Evolutionary conservation across 2,797 vertebrate species (phyloP).

Genomic region (Trematomus bernacchii): DNA sequence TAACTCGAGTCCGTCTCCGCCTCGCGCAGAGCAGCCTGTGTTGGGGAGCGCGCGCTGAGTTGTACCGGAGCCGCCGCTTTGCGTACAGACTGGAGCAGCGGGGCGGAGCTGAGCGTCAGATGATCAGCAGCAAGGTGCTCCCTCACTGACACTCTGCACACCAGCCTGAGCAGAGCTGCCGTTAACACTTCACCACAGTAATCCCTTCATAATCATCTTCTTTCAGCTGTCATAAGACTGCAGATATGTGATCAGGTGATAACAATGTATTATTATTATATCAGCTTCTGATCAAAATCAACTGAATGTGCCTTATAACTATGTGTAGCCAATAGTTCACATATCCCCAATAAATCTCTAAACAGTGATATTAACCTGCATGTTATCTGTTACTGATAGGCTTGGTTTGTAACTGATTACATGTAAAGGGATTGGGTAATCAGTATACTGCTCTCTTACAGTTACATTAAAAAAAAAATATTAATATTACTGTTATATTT

Average conservation of each 20-base stretch:
- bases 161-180: constrained; percentile 31
- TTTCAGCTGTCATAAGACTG: constrained; percentile 3
- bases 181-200: neutral
- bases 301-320: neutral
- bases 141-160: constrained; percentile 39
- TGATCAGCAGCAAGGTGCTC: constrained; percentile 75
- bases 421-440: too few species aligned
- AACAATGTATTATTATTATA: too few species aligned
- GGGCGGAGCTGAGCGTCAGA: constrained; percentile 82
- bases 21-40: constrained; percentile 55
- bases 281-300: neutral
- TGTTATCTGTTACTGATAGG: neutral
- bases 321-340: neutral
- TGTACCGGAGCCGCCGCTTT: constrained; percentile 56
- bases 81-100: constrained; percentile 55
- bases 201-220: neutral
- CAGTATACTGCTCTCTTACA: too few species aligned
- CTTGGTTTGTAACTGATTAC: too few species aligned
- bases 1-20: constrained; percentile 56
- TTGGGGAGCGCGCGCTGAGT: constrained; percentile 40
- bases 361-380: neutral
- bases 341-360: neutral
- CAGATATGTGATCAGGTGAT: neutral
- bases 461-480: too few species aligned
- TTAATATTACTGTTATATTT: too few species aligned